A percentile compares a stretch with the other conserved stretches of the same genome.
Conservation (phyloP, 2,113 vertebrate genomes). For the Okapia johnstoni region DNA sequence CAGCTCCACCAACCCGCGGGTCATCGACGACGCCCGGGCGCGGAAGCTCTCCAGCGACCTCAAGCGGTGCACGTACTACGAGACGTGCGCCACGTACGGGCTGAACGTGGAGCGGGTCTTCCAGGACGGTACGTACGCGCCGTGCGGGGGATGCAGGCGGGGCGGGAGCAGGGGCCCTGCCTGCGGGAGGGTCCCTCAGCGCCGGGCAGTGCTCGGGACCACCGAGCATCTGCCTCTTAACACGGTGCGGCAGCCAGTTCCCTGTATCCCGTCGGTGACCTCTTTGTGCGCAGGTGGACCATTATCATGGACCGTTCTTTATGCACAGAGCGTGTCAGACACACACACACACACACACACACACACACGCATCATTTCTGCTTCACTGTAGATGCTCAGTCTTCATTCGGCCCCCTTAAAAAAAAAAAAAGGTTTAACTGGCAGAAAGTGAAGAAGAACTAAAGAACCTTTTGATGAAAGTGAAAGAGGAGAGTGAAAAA, state of each 20-base stretch:
- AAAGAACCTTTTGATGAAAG: background rate
- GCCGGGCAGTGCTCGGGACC: accelerated
- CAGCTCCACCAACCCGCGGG: conserved; percentile 92
- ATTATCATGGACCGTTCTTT: accelerated
- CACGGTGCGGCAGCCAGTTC: accelerated
- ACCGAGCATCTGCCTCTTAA: accelerated
- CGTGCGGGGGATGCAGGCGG: accelerated
- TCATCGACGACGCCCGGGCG: conserved; percentile 92
- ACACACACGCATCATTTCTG: accelerated
- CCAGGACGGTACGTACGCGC: conserved; percentile 88
- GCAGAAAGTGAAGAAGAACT: background rate
- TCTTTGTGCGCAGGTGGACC: accelerated
- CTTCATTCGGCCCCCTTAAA: accelerated
- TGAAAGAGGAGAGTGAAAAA: background rate
- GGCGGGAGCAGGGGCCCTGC: accelerated
- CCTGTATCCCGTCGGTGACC: accelerated
- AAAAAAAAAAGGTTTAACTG: background rate
- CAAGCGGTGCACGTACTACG: conserved; percentile 97
- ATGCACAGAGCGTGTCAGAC: accelerated
- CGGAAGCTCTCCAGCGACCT: conserved; percentile 95
- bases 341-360: accelerated
- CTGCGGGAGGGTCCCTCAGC: accelerated
- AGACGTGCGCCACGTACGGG: conserved; percentile 97
- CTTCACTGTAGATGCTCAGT: accelerated
- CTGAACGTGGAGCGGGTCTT: conserved; percentile 98